These are phyloP conservation scores for Lethrus apterus DNA, from an alignment of 1,140 invertebrate species.

Conservation along the genomic window DNA sequence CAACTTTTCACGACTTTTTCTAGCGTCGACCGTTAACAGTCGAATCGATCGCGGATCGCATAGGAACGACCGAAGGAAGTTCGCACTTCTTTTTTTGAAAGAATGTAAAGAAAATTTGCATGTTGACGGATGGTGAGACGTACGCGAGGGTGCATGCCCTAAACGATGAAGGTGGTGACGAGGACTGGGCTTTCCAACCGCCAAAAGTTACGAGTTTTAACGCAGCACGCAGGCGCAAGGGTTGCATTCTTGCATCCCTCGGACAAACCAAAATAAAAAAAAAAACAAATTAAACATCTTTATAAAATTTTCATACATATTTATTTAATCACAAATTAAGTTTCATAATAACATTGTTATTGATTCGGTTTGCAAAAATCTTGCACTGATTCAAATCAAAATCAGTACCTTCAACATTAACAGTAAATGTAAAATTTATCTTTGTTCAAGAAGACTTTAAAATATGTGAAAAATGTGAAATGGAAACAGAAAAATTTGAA, in stretches of 20 bases:
- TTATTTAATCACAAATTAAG: not conserved
- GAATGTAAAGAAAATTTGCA: too few species aligned
- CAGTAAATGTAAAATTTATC: too few species aligned
- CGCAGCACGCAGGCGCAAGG: conserved; percentile 8
- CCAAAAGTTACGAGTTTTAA: conserved; percentile 16
- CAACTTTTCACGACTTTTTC: too few species aligned
- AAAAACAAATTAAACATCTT: not conserved
- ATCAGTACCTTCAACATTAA: not conserved
- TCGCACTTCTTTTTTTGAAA: too few species aligned
- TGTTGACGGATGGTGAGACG: conserved; percentile 9
- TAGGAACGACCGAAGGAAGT: too few species aligned
- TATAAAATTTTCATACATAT: not conserved
- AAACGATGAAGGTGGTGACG: conserved; percentile 11
- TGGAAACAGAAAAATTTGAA: not conserved
- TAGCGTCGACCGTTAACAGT: too few species aligned
- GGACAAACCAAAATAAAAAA: too few species aligned
- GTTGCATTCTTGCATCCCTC: too few species aligned
- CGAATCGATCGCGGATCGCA: too few species aligned
- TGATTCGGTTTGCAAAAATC: not conserved
- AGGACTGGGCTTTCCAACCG: conserved; percentile 13
- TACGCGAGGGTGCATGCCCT: conserved; percentile 6
- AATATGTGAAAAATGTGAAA: not conserved
- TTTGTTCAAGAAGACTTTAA: too few species aligned
- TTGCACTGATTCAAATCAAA: not conserved
- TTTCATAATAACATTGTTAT: not conserved